Percentiles rank a stretch among this genome's conserved stretches.
Evolutionary conservation across 64 coral and sea anemone genomes (phyloP).

Genomic region (Acropora tenuis): DNA sequence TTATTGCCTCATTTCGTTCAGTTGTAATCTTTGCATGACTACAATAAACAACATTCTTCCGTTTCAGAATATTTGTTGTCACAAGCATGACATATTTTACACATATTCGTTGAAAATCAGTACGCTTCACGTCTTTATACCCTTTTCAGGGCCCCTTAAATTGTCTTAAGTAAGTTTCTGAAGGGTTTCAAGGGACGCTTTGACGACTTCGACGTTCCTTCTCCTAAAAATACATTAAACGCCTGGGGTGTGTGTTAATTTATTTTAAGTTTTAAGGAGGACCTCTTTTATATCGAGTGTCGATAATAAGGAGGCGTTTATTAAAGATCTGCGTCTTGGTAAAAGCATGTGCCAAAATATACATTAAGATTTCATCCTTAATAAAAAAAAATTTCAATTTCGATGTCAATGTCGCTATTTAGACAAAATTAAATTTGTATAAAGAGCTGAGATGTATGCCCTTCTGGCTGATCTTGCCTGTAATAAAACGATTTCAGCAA

Average conservation of each 20-base stretch:
- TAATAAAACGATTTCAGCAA: neutral
- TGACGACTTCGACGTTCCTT: neutral
- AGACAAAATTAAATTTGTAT: neutral
- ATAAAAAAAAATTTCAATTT: no score
- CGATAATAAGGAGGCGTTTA: no score
- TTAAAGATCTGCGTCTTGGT: no score
- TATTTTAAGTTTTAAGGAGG: neutral
- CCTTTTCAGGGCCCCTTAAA: neutral
- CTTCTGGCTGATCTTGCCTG: neutral
- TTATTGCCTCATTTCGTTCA: constrained; percentile 14
- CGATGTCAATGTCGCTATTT: constrained; percentile 3
- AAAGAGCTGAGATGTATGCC: neutral
- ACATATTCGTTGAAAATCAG: constrained; percentile 13
- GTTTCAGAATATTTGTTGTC: neutral
- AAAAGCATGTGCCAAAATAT: no score
- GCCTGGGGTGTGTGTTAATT: constrained; percentile 2
- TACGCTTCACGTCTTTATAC: constrained; percentile 2
- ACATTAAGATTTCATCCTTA: neutral
- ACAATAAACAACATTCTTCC: neutral
- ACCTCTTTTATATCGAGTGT: neutral
- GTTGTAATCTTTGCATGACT: neutral
- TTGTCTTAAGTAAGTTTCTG: neutral
- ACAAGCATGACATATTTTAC: neutral
- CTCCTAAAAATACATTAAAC: neutral
- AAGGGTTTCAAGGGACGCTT: neutral